Evolutionary conservation across 2,113 vertebrate genomes (phyloP), one percentile per base, ranked within the genome.

Genomic region (Manacus vitellinus): DNA sequence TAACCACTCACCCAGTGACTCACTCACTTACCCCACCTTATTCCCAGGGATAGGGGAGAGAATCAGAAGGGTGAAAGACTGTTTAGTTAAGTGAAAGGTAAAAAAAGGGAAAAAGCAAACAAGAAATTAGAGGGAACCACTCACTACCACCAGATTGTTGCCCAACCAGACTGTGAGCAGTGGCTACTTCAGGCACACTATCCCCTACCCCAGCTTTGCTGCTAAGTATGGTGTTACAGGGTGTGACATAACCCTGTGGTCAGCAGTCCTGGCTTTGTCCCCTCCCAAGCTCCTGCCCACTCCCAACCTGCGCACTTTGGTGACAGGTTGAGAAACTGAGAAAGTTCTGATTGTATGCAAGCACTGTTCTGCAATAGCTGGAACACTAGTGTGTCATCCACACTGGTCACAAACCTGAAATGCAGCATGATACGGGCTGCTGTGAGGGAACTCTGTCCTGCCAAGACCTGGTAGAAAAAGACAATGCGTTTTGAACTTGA

Each of bases 341-440:
- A 54, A 70, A n/a, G 12, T 28, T 37, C 79, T 47, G 14, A 24
- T 63, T 8, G 10, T 30, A 8, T n/a, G 14, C 21, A 31, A 8
- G 27, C 35, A 23, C 7, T 76, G 17, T 44, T 67, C 6, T 44
- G 37, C 43, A 52, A 6, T 11, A 62, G n/a, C 23, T 30, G 12
- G 37, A 73, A 33, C 12, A 35, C 25, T 0, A 11, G 4, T 24
- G 10, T 0, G 0, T 75, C 39, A 33, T 14, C 37, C 13, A 16
- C 8, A 6, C 30, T 51, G 46, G 3, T 67, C 28, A 33, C 35
- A 87, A 51, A 55, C 21, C 30, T 66, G 37, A 66, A 76, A 31
- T 0, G 2, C 58, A 77, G 41, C 21, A 67, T 23, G 11, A 3
- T 9, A 33, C 0, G 0, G 25, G 31, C 30, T 54, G 7, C 59